Percentiles rank a stretch among this genome's conserved stretches.
Conservation (phyloP, 2,888 invertebrate species). For the Mylabris sibirica region DNA sequence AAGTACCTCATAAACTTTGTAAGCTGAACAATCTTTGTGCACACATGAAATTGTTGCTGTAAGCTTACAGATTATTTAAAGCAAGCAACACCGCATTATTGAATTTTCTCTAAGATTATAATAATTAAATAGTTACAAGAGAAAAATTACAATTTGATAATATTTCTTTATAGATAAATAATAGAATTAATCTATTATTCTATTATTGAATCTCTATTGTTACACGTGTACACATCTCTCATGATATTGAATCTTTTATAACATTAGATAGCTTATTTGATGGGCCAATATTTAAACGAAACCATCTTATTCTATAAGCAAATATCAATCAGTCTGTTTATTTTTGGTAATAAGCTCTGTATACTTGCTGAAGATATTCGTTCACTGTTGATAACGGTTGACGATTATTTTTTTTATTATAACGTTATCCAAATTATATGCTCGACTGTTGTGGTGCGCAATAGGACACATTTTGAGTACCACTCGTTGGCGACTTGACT, state of each 20-base stretch:
- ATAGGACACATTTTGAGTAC: conserved; percentile 53
- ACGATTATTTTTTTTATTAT: not conserved
- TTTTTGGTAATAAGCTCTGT: conserved; percentile 31
- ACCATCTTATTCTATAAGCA: conserved; percentile 34
- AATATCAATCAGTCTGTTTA: conserved; percentile 37
- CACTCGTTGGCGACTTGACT: conserved; percentile 57
- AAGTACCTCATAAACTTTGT: conserved; percentile 45
- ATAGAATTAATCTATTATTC: conserved; percentile 4
- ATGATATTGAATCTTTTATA: conserved; percentile 32
- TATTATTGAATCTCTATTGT: not conserved
- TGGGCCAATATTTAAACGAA: conserved; percentile 37
- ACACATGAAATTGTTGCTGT: conserved; percentile 32
- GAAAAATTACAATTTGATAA: not conserved
- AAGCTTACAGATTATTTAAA: conserved; percentile 26
- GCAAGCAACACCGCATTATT: conserved; percentile 30
- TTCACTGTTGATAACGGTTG: not conserved
- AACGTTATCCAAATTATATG: conserved; percentile 29
- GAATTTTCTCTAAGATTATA: conserved; percentile 21
- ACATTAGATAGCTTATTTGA: conserved; percentile 32
- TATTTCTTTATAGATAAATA: not conserved
- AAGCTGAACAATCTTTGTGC: conserved; percentile 41
- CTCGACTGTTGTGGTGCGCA: conserved; percentile 46
- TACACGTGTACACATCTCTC: not conserved
- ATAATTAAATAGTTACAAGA: not conserved
- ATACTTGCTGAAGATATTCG: not conserved